A percentile compares a stretch with the other conserved stretches of the same genome.
phyloP scores from a whole-genome alignment of 2,888 invertebrate species.

The Athalia cordata region DNA sequence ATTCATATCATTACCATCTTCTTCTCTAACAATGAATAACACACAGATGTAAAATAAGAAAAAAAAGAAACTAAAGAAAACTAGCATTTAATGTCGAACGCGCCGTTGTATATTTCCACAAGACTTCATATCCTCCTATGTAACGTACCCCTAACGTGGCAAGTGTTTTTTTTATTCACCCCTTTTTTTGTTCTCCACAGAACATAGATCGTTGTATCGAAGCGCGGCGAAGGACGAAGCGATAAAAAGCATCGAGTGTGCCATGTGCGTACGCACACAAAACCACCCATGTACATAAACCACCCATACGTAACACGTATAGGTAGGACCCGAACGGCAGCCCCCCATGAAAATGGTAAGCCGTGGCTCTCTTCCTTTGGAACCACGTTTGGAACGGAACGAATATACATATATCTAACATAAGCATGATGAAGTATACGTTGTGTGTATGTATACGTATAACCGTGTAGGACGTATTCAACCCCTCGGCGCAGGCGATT shows the following conservation, averaged over 20 bases:
- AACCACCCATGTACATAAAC: too few species aligned
- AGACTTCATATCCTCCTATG: not conserved
- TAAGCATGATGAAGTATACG: too few species aligned
- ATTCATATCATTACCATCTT: too few species aligned
- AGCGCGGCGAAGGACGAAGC: not conserved
- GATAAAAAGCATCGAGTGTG: too few species aligned
- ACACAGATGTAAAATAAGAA: not conserved
- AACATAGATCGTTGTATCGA: not conserved
- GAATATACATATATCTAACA: too few species aligned
- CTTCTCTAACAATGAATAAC: not conserved
- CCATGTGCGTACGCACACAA: too few species aligned
- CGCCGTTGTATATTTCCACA: conserved; percentile 23
- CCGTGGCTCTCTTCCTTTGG: too few species aligned
- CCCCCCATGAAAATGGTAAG: too few species aligned
- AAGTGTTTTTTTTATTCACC: conserved; percentile 18
- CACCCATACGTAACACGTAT: too few species aligned
- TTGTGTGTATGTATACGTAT: conserved; percentile 29
- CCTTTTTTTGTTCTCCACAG: not conserved
- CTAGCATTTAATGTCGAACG: conserved; percentile 7
- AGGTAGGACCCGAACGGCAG: too few species aligned
- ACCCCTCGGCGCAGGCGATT: conserved; percentile 52
- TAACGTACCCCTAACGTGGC: not conserved
- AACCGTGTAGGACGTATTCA: conserved; percentile 37
- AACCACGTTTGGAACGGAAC: too few species aligned
- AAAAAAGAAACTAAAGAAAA: not conserved